Evolutionary conservation across 2,888 invertebrate species (phyloP), one percentile per base, ranked within the genome.

Genomic region (Mythimna vitellina): DNA sequence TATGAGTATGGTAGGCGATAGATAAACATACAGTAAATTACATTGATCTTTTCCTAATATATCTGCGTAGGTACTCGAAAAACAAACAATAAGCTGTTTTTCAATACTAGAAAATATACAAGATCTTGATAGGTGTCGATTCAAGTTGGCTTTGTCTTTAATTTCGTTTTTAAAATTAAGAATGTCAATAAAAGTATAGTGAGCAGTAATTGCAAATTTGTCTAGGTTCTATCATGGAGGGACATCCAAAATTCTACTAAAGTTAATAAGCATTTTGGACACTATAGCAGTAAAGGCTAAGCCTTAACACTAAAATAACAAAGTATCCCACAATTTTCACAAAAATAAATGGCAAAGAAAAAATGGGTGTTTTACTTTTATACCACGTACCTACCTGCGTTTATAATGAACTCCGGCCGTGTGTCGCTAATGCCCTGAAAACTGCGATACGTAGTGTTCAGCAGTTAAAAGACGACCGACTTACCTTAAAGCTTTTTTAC

Each of bases 361-460:
- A 77, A 67, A 61, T 67, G 51, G 64, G 60, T 62, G 70, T 80
- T 80, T 80, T 77, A 65, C 65, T 80, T 80, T 80, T 81, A 77
- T 62, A 81, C 58, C 65, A 65, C 73, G 69, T 77, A 58, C 61
- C 32, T 77, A 58, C 61, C 32, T 60, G 38, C 42, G 70, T 75
- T 71, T 65, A 67, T 83, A 83, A 81, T 76, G 78, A 83, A 78
- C 81, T 70, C 67, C 54, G 53, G 61, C 63, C 71, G 80, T 82
- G 82, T 82, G 83, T 82, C 80, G 80, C 83, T 81, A 83, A 83
- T 83, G 83, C 70, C 20, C 66, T 73, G 83, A 83, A 83, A 81
- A 83, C 81, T 70, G 72, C 61, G 73, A 80, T 83, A 81, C 62
- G 69, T 78, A 72, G 69, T 72, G 74, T 72, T 67, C 65, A 76